Evolutionary conservation across 2,113 vertebrate genomes (phyloP), one percentile per base, ranked within the genome.

Genomic region (Muntiacus muntjak): DNA sequence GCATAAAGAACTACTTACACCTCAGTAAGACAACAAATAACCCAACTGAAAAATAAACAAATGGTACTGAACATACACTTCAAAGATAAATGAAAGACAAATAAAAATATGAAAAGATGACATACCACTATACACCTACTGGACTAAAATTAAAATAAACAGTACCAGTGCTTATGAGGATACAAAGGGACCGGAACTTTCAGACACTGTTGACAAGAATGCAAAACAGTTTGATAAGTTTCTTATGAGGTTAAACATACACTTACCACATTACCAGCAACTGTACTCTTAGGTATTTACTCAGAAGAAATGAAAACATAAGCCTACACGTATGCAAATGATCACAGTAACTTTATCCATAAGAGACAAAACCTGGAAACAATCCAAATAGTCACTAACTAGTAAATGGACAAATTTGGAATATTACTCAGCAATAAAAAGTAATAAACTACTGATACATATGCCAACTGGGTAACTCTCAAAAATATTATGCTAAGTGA

Each of bases 391-490:
- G 21, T 47, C 43, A 45, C 84, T 17, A 76, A 93, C 19, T 45
- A 82, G 9, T 67, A 91, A 91, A 81, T 43, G 1, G 6, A 82
- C 45, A 88, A 88, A 95, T 96, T 1, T 67, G 4, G 15, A 90
- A 64, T 43, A 86, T 50, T 40, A 55, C 26, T 60, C 2, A 55
- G 21, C 43, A 95, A 97, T 86, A 96, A 94, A 96, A 94, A 82
- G 15, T 25, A 96, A 93, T 43, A 10, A 33, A 90, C 50, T 89
- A 60, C 11, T 47, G 36, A 74, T 23, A 83, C 5, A 60, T 36
- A 89, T 1, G 25, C 45, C 36, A 94, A 92, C 12, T 78, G 1
- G 10, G 50, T 87, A 50, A 76, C 40, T 96, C 60, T 82, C 60
- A 87, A 71, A 98, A 92, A 33, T 55, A 91, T 4, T 50, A 91